These are phyloP conservation scores for Akabosia matsudoensis DNA, from an alignment of 1,140 invertebrate species.

Conservation along the genomic window DNA sequence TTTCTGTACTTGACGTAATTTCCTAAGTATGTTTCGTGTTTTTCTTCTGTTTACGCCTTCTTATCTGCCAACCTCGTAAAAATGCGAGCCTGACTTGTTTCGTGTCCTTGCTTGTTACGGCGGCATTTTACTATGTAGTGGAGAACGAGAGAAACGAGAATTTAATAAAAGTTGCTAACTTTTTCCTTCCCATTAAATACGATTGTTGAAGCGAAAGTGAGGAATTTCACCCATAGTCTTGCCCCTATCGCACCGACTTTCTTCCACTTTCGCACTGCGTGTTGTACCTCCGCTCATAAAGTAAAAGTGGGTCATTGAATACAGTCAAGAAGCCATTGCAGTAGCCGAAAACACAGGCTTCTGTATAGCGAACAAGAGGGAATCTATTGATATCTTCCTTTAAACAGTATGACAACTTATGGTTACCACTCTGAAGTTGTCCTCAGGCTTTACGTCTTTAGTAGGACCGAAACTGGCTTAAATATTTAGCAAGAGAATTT, in stretches of 20 bases:
- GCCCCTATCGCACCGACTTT: background rate
- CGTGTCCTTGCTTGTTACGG: background rate
- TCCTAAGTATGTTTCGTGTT: background rate
- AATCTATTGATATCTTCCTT: conserved; percentile 10
- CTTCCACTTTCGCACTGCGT: background rate
- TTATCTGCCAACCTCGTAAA: background rate
- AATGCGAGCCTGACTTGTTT: background rate
- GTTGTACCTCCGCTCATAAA: background rate
- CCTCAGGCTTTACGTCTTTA: too few species aligned
- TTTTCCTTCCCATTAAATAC: conserved; percentile 13
- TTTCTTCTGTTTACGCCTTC: background rate
- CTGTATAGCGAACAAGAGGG: background rate
- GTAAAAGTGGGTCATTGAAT: background rate
- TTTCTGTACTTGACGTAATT: too few species aligned
- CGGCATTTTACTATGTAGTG: background rate
- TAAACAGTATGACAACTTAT: conserved; percentile 7
- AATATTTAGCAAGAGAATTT: background rate
- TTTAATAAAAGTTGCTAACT: conserved; percentile 17
- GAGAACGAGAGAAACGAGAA: background rate
- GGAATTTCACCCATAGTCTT: conserved; percentile 8
- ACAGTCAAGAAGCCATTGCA: background rate
- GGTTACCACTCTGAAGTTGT: too few species aligned
- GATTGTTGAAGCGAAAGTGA: conserved; percentile 18
- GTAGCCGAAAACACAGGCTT: background rate
- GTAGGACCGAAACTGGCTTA: too few species aligned